phyloP scores from a whole-genome alignment of 2,113 vertebrate species.

The Phoxinus phoxinus region DNA sequence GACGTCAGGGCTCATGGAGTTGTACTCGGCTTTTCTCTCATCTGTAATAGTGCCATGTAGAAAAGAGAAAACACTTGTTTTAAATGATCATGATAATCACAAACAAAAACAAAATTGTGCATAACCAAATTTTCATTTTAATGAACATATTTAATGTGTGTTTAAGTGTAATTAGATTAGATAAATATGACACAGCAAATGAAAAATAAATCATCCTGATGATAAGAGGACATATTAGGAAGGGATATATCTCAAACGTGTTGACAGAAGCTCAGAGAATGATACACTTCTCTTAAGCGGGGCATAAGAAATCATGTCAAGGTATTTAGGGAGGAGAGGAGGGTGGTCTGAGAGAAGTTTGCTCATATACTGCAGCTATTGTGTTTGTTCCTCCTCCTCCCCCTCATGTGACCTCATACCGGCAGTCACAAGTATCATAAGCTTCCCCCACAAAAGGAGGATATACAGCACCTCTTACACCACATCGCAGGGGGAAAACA shows the following conservation, averaged over 20 bases:
- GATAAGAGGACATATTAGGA: conserved; percentile 7
- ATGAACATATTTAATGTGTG: neutral
- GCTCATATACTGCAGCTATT: conserved; percentile 82
- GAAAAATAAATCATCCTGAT: neutral
- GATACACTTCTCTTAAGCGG: conserved; percentile 75
- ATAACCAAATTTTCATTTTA: neutral
- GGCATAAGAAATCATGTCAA: conserved; percentile 80
- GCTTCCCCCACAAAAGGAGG: conserved; percentile 85
- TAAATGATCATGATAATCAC: neutral
- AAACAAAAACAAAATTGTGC: neutral
- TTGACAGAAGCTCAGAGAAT: conserved; percentile 29
- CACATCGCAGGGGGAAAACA: conserved; percentile 34
- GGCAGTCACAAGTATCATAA: conserved; percentile 87
- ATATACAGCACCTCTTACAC: conserved; percentile 50
- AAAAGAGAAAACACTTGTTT: conserved; percentile 34
- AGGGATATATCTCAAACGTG: neutral
- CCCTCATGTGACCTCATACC: conserved; percentile 89
- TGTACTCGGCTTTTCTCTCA: conserved; percentile 89
- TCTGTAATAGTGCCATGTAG: conserved; percentile 75
- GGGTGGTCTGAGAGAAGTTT: conserved; percentile 54
- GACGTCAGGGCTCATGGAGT: conserved; percentile 83
- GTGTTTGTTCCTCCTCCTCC: conserved; percentile 81
- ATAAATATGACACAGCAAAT: conserved; percentile 6
- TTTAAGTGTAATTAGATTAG: neutral
- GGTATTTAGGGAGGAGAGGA: conserved; percentile 80